Evolutionary conservation across 2,888 invertebrate genomes (phyloP).

Genomic region (Hirtodrosophila alboralis): DNA sequence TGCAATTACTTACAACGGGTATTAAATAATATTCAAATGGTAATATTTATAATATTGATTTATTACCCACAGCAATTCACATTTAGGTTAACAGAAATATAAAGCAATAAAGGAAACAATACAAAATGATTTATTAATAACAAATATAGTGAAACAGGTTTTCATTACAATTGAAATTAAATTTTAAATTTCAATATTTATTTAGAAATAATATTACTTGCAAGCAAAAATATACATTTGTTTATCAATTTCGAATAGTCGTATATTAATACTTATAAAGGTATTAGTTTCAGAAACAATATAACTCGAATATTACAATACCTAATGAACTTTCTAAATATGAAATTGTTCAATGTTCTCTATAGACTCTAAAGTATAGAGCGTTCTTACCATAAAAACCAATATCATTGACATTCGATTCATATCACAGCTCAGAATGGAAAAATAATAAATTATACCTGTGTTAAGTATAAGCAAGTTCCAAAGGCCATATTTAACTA

Average conservation of each 20-base stretch:
- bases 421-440: slow-evolving; percentile 66
- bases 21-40: slow-evolving; percentile 24
- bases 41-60: slow-evolving; percentile 22
- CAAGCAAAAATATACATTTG: slow-evolving; percentile 1
- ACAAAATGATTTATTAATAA: slow-evolving; percentile 24
- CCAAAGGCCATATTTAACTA: too few relatives aligned
- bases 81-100: slow-evolving; percentile 40
- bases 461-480: too few relatives aligned
- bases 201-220: slow-evolving; percentile 6
- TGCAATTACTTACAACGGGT: slow-evolving; percentile 11
- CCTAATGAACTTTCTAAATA: slow-evolving; percentile 3
- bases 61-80: slow-evolving; percentile 22
- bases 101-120: slow-evolving; percentile 47
- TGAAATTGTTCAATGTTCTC: slow-evolving; percentile 29
- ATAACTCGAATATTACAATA: slow-evolving; percentile 11
- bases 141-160: slow-evolving; percentile 26
- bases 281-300: slow-evolving; percentile 7
- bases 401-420: slow-evolving; percentile 48
- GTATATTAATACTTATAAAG: not conserved
- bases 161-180: slow-evolving; percentile 34
- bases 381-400: slow-evolving; percentile 10
- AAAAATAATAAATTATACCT: too few relatives aligned
- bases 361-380: too few relatives aligned
- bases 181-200: slow-evolving; percentile 16
- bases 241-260: slow-evolving; percentile 18